phyloP scores from a whole-genome alignment of 92 coral and sea anemone species.

The Paramuricea clavata region DNA sequence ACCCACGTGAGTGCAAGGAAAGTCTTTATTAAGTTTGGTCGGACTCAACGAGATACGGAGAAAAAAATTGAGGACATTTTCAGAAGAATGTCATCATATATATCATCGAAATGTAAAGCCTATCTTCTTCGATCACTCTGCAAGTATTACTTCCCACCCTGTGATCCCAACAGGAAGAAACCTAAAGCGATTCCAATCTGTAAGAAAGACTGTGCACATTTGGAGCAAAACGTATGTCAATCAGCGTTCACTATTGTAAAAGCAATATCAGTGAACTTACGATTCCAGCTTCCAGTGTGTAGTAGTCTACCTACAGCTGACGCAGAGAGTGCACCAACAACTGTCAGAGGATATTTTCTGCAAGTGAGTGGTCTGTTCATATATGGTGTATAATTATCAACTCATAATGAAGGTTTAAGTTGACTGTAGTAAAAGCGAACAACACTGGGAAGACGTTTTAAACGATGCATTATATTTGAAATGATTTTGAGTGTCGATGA shows the following conservation, averaged over 20 bases:
- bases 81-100: constrained; percentile 30
- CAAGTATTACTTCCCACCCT: constrained; percentile 44
- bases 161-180: constrained; percentile 10
- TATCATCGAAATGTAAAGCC: constrained; percentile 10
- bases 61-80: constrained; percentile 22
- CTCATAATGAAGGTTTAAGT: no score
- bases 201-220: constrained; percentile 52
- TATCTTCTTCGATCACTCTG: constrained; percentile 40
- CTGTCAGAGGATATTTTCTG: constrained; percentile 43
- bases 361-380: constrained; percentile 25
- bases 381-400: no score
- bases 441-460: no score
- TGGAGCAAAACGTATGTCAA: constrained; percentile 53
- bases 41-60: constrained; percentile 26
- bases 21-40: constrained; percentile 40
- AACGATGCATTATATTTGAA: no score
- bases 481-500: no score
- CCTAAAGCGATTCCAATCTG: constrained; percentile 48
- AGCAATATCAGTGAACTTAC: constrained; percentile 43
- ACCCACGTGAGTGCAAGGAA: background rate
- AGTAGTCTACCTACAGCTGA: constrained; percentile 50
- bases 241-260: constrained; percentile 27
- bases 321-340: constrained; percentile 34
- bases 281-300: constrained; percentile 48
- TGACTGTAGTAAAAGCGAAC: no score